These are phyloP conservation scores for Drosophila trapezifrons DNA, from an alignment of 1,140 invertebrate genomes.

Conservation along the genomic window DNA sequence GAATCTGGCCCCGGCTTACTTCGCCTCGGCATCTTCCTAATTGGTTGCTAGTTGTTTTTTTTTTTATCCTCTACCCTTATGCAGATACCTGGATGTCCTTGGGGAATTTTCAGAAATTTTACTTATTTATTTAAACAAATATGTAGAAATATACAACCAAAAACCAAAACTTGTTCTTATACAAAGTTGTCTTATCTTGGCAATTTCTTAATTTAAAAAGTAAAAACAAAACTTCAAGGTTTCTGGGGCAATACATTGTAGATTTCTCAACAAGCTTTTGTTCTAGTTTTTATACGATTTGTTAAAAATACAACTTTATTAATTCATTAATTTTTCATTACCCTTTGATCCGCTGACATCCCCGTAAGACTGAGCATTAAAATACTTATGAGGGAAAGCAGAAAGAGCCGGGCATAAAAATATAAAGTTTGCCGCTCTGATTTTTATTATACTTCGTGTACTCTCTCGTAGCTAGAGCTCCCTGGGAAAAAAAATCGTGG, in stretches of 20 bases:
- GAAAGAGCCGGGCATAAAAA: neutral
- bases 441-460: slow-evolving; percentile 10
- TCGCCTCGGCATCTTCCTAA: slow-evolving; percentile 16
- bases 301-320: neutral
- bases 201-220: no score
- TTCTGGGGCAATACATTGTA: no score
- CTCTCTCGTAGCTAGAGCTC: slow-evolving; percentile 5
- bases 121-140: no score
- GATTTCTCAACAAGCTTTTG: no score
- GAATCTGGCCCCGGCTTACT: slow-evolving; percentile 4
- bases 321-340: neutral
- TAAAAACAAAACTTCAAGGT: no score
- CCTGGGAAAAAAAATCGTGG: neutral
- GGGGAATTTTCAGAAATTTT: no score
- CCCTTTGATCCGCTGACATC: slow-evolving; percentile 2
- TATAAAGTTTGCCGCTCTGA: slow-evolving; percentile 2
- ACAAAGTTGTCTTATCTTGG: no score
- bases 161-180: no score
- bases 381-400: neutral
- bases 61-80: neutral
- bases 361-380: neutral
- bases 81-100: neutral
- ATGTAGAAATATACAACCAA: no score
- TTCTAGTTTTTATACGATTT: neutral
- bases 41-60: slow-evolving; percentile 33